Conservation (phyloP, 2,113 vertebrate species). For the Ammodytes marinus region DNA sequence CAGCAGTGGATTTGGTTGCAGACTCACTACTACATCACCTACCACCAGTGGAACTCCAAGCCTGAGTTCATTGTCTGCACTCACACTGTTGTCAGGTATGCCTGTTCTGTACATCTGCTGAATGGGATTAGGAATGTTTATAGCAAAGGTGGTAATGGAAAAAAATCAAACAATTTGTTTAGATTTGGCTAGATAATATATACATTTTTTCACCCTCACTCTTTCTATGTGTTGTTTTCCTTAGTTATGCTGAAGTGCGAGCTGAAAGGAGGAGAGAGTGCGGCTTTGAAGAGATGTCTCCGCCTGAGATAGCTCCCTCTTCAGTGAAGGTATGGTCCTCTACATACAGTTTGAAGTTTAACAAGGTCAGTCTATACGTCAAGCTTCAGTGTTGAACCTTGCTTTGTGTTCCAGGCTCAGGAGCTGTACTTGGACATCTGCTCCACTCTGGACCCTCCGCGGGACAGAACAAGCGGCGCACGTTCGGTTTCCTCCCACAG, state of each 20-base stretch:
- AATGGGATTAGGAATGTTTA: background rate
- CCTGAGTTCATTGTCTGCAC: constrained; percentile 92
- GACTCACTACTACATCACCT: constrained; percentile 92
- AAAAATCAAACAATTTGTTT: background rate
- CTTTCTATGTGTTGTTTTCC: constrained; percentile 3
- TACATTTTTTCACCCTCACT: background rate
- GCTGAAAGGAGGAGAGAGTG: constrained; percentile 90
- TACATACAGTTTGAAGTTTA: background rate
- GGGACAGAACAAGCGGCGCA: constrained; percentile 80
- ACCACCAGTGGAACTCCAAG: constrained; percentile 95
- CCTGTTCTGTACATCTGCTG: background rate
- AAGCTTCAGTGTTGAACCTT: background rate
- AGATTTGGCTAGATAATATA: background rate
- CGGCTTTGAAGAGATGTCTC: constrained; percentile 89
- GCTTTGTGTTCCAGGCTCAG: constrained; percentile 81
- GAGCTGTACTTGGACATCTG: constrained; percentile 83
- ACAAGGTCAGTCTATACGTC: constrained; percentile 5
- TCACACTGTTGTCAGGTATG: constrained; percentile 90
- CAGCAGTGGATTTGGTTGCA: constrained; percentile 93
- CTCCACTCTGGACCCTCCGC: constrained; percentile 76
- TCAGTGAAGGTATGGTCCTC: constrained; percentile 86
- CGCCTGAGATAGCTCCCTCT: constrained; percentile 87
- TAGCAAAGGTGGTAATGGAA: background rate
- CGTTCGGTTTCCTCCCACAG: constrained; percentile 86
- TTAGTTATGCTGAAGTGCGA: constrained; percentile 91